Evolutionary conservation across 1,140 invertebrate species (phyloP), one percentile per base, ranked within the genome.

Genomic region (Drosophila repletoides): DNA sequence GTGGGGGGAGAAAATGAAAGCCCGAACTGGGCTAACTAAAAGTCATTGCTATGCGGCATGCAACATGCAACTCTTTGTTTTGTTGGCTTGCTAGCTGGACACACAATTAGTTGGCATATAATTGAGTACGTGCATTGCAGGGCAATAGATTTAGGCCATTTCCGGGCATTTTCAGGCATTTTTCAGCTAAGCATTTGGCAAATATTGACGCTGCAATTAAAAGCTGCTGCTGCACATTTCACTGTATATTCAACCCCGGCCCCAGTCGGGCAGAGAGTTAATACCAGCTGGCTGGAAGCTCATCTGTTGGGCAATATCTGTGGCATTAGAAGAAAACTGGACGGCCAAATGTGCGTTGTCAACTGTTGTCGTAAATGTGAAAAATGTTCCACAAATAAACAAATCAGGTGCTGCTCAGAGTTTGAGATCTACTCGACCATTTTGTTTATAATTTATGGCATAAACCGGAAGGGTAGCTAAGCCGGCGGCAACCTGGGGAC

Each of bases 301-400:
- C n/a, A n/a, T n/a, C n/a, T n/a, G n/a, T n/a, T n/a, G n/a, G n/a
- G n/a, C n/a, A n/a, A n/a, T n/a, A n/a, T n/a, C n/a, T n/a, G n/a
- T n/a, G n/a, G n/a, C n/a, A n/a, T n/a, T n/a, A 45, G 41, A 12
- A 12, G 5, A 38, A 5, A 9, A 29, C 15, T 38, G 28, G 22
- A 6, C 43, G 22, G 15, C 14, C 58, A 51, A 59, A 55, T 67
- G 36, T 68, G 63, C 61, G 45, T 41, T 53, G 68, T 68, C 38
- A 43, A 52, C 67, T 45, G 74, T 59, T 45, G 52, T 40, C n/a
- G 51, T 55, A 59, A 65, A 69, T 79, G 64, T 73, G 65, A 79
- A 76, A 72, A 73, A 77, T 74, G 46, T 38, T 41, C 46, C 55
- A 60, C 73, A 77, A 84, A 83, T 84, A 83, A 77, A 77, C 73